These are phyloP conservation scores for Alloscopus bannaensis DNA, from an alignment of 2,888 invertebrate genomes.

Conservation along the genomic window DNA sequence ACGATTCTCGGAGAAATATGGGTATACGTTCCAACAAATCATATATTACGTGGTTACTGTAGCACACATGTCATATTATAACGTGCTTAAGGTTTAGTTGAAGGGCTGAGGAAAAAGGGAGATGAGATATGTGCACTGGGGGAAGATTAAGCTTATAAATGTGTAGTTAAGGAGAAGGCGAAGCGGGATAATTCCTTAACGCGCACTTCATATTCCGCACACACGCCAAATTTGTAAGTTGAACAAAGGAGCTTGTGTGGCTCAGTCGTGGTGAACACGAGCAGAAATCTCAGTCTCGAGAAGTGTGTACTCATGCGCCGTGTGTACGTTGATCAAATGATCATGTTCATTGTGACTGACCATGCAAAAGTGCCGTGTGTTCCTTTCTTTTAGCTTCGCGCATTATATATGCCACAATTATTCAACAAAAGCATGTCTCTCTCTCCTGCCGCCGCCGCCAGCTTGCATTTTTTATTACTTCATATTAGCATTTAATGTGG, in stretches of 20 bases:
- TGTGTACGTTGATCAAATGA: constrained; percentile 13
- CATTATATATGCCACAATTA: constrained; percentile 62
- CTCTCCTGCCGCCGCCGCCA: constrained; percentile 47
- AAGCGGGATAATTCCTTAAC: constrained; percentile 30
- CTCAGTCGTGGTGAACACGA: constrained; percentile 37
- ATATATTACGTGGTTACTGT: no score
- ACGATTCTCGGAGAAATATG: no score
- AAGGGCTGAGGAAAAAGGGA: no score
- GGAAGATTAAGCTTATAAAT: no score
- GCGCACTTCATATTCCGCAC: constrained; percentile 36
- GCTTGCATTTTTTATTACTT: constrained; percentile 56
- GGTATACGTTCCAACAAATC: not conserved
- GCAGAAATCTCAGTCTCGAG: no score
- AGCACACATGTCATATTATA: no score
- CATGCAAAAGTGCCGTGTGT: constrained; percentile 44
- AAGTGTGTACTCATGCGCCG: no score
- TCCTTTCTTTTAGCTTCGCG: constrained; percentile 45
- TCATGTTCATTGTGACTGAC: constrained; percentile 49
- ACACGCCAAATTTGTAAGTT: constrained; percentile 56
- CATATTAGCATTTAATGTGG: constrained; percentile 60
- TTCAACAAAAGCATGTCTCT: constrained; percentile 44
- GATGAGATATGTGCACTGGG: no score
- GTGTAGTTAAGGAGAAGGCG: no score
- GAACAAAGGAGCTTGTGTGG: constrained; percentile 29
- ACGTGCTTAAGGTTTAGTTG: no score